Evolutionary conservation across 2,113 vertebrate species (phyloP).

Genomic region (Eulemur rufifrons): DNA sequence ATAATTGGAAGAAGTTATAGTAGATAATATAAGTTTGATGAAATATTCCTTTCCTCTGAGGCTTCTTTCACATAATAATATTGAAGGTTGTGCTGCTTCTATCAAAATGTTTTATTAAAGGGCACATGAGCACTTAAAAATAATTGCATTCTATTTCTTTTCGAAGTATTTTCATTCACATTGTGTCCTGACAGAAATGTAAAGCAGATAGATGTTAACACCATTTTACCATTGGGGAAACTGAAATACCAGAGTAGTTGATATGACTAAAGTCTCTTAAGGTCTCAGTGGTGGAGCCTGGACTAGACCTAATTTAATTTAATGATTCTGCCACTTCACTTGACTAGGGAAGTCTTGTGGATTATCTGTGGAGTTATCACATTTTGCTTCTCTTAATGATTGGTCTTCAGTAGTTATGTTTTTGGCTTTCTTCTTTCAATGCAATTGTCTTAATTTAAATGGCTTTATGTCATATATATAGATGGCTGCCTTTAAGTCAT

Average conservation of each 20-base stretch:
- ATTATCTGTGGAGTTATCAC: neutral
- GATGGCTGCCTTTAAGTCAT: neutral
- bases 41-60: neutral
- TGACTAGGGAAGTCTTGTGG: neutral
- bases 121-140: neutral
- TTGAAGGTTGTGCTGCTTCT: neutral
- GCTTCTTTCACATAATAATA: neutral
- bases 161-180: neutral
- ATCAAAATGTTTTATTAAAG: neutral
- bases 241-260: neutral
- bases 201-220: neutral
- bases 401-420: neutral
- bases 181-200: neutral
- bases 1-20: neutral
- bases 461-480: neutral
- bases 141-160: neutral
- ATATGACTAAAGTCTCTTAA: neutral
- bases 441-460: neutral
- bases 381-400: constrained; percentile 20
- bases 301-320: neutral
- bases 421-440: constrained; percentile 21
- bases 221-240: neutral
- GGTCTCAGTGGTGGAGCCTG: neutral
- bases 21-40: neutral
- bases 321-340: neutral